phyloP scores from a whole-genome alignment of 37 sponge, comb jelly and placozoan genomes.

The Sycon ciliatum region DNA sequence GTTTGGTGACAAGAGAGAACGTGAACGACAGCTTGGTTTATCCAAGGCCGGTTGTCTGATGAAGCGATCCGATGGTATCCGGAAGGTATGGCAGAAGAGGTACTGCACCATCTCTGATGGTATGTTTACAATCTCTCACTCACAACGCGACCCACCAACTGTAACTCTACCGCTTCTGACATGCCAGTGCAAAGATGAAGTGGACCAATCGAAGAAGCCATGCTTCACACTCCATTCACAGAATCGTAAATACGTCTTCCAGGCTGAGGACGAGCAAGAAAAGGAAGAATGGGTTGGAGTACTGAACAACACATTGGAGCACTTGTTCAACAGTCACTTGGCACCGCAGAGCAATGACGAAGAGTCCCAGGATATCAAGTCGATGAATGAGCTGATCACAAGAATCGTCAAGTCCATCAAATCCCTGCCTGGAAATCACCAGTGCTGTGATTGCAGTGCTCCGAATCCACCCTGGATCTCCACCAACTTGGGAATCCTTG shows the following conservation, averaged over 20 bases:
- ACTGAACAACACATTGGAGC: too few relatives aligned
- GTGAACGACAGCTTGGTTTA: not conserved
- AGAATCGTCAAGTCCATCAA: slow-evolving; percentile 23
- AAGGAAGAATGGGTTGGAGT: too few relatives aligned
- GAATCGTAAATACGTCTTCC: too few relatives aligned
- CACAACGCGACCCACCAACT: not conserved
- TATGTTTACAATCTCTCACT: not conserved
- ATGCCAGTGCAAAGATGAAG: too few relatives aligned
- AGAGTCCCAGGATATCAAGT: too few relatives aligned
- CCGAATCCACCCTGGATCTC: slow-evolving; percentile 85
- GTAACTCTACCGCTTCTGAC: too few relatives aligned
- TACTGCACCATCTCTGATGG: slow-evolving; percentile 17
- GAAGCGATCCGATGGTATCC: slow-evolving; percentile 18
- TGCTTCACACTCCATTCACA: too few relatives aligned
- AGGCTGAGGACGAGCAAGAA: too few relatives aligned
- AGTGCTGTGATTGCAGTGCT: slow-evolving; percentile 67
- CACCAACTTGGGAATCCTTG: slow-evolving; percentile 86
- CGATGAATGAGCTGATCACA: slow-evolving; percentile 22
- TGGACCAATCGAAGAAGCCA: too few relatives aligned
- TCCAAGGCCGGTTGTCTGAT: not conserved
- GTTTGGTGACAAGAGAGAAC: too few relatives aligned
- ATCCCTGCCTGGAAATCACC: slow-evolving; percentile 50
- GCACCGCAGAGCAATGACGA: too few relatives aligned
- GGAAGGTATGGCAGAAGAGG: slow-evolving; percentile 29
- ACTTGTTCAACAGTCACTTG: too few relatives aligned